Conservation (phyloP, 2,888 invertebrate species). For the Tanypteryx hageni region DNA sequence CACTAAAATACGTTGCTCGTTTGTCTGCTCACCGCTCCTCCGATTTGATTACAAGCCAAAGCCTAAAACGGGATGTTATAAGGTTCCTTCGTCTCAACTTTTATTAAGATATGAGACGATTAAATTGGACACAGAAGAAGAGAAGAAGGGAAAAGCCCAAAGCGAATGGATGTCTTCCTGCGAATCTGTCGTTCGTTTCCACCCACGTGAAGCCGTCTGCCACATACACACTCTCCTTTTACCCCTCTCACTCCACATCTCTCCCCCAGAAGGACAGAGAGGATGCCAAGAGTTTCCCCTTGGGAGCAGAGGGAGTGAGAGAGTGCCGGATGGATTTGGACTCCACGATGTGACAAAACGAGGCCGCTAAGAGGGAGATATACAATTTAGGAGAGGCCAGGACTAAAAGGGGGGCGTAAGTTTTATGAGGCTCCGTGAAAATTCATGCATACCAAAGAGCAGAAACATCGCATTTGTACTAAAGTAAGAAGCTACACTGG, state of each 20-base stretch:
- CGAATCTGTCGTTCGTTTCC: background rate
- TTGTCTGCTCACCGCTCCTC: background rate
- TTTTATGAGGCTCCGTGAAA: too few species aligned
- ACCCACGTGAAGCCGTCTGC: background rate
- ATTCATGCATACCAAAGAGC: too few species aligned
- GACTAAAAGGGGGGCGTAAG: background rate
- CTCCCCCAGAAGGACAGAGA: background rate
- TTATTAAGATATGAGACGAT: constrained; percentile 57
- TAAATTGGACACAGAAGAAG: constrained; percentile 56
- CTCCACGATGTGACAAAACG: constrained; percentile 18
- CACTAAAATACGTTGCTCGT: background rate
- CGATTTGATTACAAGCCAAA: background rate
- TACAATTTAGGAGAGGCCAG: background rate
- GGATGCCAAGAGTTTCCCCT: constrained; percentile 6
- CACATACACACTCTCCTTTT: background rate
- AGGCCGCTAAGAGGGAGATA: background rate
- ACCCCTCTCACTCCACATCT: background rate
- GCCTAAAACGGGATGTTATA: constrained; percentile 46
- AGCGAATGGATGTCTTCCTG: constrained; percentile 58
- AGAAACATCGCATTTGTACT: too few species aligned
- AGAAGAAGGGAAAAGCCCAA: background rate
- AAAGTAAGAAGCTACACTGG: too few species aligned
- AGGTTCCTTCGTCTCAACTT: constrained; percentile 21
- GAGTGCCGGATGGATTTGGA: background rate
- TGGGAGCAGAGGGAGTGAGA: background rate